Evolutionary conservation across 2,113 vertebrate species (phyloP).

Genomic region (Chaenocephalus aceratus): DNA sequence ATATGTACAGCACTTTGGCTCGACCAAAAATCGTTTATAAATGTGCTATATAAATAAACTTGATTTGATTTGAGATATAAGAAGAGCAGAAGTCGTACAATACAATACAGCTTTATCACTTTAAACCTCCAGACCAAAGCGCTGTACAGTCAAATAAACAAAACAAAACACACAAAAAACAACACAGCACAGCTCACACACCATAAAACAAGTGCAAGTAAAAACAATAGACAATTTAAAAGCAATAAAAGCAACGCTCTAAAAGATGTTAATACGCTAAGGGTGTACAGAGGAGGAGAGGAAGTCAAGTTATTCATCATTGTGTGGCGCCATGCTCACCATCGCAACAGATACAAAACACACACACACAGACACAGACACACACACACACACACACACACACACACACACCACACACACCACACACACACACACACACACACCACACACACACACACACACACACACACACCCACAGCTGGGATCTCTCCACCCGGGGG

Average conservation of each 20-base stretch:
- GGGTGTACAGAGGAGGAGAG: neutral
- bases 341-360: conserved; percentile 14
- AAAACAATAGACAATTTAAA: too few species aligned
- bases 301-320: conserved; percentile 26
- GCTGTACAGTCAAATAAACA: too few species aligned
- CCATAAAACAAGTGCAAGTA: too few species aligned
- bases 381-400: conserved; percentile 28
- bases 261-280: too few species aligned
- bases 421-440: conserved; percentile 5
- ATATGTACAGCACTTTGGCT: too few species aligned
- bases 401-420: conserved; percentile 34
- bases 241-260: too few species aligned
- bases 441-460: conserved; percentile 13
- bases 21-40: too few species aligned
- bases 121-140: too few species aligned
- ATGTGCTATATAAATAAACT: too few species aligned
- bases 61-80: neutral
- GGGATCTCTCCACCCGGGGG: neutral
- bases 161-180: too few species aligned
- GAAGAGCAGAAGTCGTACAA: neutral
- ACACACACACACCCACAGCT: conserved; percentile 30
- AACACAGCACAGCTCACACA: too few species aligned
- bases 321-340: neutral
- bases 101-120: too few species aligned
- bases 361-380: conserved; percentile 17